phyloP scores from a whole-genome alignment of 1,140 invertebrate species.

The Plodia interpunctella region DNA sequence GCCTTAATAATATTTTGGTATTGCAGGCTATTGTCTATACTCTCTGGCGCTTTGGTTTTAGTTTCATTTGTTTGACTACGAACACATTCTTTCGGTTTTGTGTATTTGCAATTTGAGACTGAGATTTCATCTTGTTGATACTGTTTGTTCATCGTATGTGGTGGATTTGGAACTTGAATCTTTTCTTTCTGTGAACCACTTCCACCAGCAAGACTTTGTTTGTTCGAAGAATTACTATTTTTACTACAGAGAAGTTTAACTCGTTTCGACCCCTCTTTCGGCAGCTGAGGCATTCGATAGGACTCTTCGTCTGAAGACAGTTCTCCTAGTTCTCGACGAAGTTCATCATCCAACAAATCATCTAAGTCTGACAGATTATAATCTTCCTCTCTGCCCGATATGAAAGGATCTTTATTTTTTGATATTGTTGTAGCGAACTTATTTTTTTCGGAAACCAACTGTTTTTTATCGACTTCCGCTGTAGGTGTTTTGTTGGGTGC shows the following conservation, averaged over 20 bases:
- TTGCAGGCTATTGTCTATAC: not conserved
- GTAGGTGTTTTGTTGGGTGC: slow-evolving; percentile 13
- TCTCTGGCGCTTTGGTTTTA: not conserved
- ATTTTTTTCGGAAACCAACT: not conserved
- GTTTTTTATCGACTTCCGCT: slow-evolving; percentile 19
- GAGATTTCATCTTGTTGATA: not conserved
- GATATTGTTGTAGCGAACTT: slow-evolving; percentile 16
- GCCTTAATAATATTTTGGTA: not conserved
- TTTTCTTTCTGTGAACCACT: not conserved
- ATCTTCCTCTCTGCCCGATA: slow-evolving; percentile 53
- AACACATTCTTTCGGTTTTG: not conserved
- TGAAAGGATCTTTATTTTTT: slow-evolving; percentile 40
- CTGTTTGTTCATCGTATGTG: not conserved
- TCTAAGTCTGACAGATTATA: slow-evolving; percentile 51
- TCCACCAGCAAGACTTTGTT: not conserved
- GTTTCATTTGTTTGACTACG: not conserved
- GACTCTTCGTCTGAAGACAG: slow-evolving; percentile 56
- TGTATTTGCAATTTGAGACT: not conserved
- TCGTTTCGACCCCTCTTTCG: not conserved
- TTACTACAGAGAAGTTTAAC: not conserved
- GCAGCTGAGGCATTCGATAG: slow-evolving; percentile 1
- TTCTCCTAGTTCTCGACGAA: slow-evolving; percentile 66
- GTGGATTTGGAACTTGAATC: not conserved
- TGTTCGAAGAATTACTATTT: not conserved
- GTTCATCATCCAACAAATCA: slow-evolving; percentile 65